Percentiles rank a stretch among this genome's conserved stretches.
phyloP scores from a whole-genome alignment of 2,888 invertebrate genomes.

The Eristalinus aeneus region DNA sequence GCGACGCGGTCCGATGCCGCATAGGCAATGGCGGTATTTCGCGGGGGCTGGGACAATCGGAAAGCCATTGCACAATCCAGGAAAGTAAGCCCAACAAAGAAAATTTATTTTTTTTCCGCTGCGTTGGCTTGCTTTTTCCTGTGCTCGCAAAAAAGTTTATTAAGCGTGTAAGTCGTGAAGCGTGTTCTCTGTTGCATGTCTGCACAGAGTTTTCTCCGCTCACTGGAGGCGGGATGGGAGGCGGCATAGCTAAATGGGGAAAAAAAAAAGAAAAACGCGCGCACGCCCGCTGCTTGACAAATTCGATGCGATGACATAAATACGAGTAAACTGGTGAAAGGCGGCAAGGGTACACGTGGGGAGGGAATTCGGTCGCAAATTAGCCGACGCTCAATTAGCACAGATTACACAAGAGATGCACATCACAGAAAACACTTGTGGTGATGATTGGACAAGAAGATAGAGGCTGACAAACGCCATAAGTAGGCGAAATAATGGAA shows the following conservation, averaged over 20 bases:
- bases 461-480: not conserved
- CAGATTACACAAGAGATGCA: conserved; percentile 21
- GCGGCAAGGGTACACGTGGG: not conserved
- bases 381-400: conserved; percentile 29
- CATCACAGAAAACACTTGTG: not conserved
- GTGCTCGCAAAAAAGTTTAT: conserved; percentile 29
- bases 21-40: not conserved
- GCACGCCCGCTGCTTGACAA: not conserved
- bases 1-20: not conserved
- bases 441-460: not conserved
- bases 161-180: conserved; percentile 49
- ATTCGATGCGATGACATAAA: not conserved
- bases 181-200: conserved; percentile 42
- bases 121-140: not conserved
- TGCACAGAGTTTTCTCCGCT: not conserved
- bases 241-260: not conserved
- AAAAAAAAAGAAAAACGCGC: conserved; percentile 21
- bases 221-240: not conserved
- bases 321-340: not conserved
- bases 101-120: conserved; percentile 38
- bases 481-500: not conserved
- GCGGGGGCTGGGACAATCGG: not conserved
- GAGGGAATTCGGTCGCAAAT: not conserved
- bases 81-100: conserved; percentile 56
- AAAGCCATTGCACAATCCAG: conserved; percentile 43